Evolutionary conservation across 2,113 vertebrate species (phyloP), one percentile per base, ranked within the genome.

Genomic region (Hippocampus mohnikei): DNA sequence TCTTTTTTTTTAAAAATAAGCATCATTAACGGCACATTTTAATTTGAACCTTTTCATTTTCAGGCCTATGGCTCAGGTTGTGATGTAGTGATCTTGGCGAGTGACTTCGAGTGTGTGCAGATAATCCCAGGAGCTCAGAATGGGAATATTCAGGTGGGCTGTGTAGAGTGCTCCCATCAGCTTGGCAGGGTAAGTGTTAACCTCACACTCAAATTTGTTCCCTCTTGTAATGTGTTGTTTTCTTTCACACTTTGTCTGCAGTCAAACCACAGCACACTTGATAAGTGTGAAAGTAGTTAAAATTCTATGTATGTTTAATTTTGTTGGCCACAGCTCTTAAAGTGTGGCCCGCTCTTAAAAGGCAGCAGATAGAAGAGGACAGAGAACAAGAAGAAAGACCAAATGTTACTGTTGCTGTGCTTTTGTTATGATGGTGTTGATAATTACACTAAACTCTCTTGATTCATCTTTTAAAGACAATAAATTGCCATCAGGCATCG

Each of bases 81-180:
- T 85, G 97, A 98, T 83, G 95, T 98, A 44, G 96, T 99, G 79
- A 95, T 99, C 87, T 91, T 99, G 90, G 95, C 96, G 60, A 94
- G 94, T 82, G 95, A 98, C 90, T 99, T 99, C 81, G 97, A 99
- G 89, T 98, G 97, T 88, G 97, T 99, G 69, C 97, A 99, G 85
- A 98, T 99, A 85, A 96, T 99, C 90, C 96, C 97, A 0, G 97
- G 97, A 90, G 96, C 97, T 92, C 97, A 98, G 88, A 95, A 99
- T 93, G 97, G 97, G 77, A 99, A 99, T 90, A 98, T 99, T 82
- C 97, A 98, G 89, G 96, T 99, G 91, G 97, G 96, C 86, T 98
- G 97, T 78, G 96, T 99, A 93, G 97, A 98, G 88, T 98, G 96
- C 73, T 98, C 97, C 69, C 94, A 95, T 73, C 95, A 93, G 77